These are phyloP conservation scores for Coranthus polyacanthus DNA, from an alignment of 2,797 vertebrate genomes.

Conservation along the genomic window DNA sequence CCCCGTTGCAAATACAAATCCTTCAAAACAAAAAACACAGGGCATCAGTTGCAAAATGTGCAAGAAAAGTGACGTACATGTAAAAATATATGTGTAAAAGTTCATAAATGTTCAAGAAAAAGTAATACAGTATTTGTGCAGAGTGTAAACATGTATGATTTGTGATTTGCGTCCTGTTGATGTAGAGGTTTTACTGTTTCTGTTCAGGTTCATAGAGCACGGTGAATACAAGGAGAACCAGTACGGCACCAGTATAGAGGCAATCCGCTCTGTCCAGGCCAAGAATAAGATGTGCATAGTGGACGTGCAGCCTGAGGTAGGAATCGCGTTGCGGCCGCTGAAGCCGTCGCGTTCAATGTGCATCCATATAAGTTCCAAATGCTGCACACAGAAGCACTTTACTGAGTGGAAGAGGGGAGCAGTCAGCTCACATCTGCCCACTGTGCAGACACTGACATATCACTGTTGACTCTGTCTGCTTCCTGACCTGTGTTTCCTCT, in stretches of 20 bases:
- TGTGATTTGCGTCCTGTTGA: not conserved
- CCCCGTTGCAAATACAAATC: too few relatives aligned
- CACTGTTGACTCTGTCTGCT: slow-evolving; percentile 8
- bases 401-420: not conserved
- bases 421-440: slow-evolving; percentile 23
- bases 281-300: slow-evolving; percentile 96
- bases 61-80: too few relatives aligned
- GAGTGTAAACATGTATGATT: not conserved
- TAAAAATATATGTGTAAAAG: too few relatives aligned
- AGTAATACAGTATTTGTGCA: too few relatives aligned
- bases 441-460: not conserved
- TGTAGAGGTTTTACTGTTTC: not conserved
- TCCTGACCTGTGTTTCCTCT: slow-evolving; percentile 19
- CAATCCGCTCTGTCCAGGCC: slow-evolving; percentile 92
- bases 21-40: too few relatives aligned
- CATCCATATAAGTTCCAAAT: slow-evolving; percentile 4
- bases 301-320: slow-evolving; percentile 95
- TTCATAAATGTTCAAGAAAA: too few relatives aligned
- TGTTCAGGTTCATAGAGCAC: slow-evolving; percentile 92
- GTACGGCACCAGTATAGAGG: slow-evolving; percentile 95
- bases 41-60: too few relatives aligned
- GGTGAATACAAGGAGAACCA: slow-evolving; percentile 96
- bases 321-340: slow-evolving; percentile 19
- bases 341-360: slow-evolving; percentile 8
- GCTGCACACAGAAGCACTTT: slow-evolving; percentile 16